Conservation (phyloP, 2,888 invertebrate genomes). For the Drosophila yooni region DNA sequence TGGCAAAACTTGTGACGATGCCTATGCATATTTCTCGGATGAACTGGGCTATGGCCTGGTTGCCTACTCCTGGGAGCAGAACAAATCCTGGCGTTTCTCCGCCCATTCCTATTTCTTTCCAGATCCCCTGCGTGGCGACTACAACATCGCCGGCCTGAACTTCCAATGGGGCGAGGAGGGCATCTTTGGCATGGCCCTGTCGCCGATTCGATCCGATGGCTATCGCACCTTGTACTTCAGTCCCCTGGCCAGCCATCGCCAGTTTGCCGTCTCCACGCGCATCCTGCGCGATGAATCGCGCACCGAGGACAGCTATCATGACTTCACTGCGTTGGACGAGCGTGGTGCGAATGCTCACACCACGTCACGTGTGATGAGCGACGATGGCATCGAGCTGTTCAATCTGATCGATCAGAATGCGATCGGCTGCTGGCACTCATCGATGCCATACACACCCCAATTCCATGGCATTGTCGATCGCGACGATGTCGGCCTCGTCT, state of each 20-base stretch:
- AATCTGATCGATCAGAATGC: slow-evolving; percentile 93
- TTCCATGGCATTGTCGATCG: slow-evolving; percentile 90
- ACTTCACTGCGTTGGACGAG: slow-evolving; percentile 88
- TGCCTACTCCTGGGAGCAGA: slow-evolving; percentile 91
- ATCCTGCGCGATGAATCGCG: slow-evolving; percentile 89
- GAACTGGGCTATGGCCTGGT: slow-evolving; percentile 93
- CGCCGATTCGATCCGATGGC: slow-evolving; percentile 89
- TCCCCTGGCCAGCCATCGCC: slow-evolving; percentile 91
- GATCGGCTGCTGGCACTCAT: slow-evolving; percentile 92
- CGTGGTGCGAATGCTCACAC: slow-evolving; percentile 90
- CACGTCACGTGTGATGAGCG: slow-evolving; percentile 91
- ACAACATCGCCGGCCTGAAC: slow-evolving; percentile 91
- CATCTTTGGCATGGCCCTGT: slow-evolving; percentile 91
- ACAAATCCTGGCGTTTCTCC: slow-evolving; percentile 92
- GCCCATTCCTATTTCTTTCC: slow-evolving; percentile 92
- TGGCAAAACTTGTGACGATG: slow-evolving; percentile 90
- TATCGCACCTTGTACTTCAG: slow-evolving; percentile 91
- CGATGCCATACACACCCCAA: slow-evolving; percentile 88
- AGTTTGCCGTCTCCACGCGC: slow-evolving; percentile 91
- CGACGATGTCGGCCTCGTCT: slow-evolving; percentile 91
- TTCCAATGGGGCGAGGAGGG: slow-evolving; percentile 95
- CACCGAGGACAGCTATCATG: slow-evolving; percentile 89
- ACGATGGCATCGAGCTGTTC: slow-evolving; percentile 90
- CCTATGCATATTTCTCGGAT: slow-evolving; percentile 92
- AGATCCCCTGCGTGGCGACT: slow-evolving; percentile 92